Conservation (phyloP, 1,140 invertebrate genomes). For the Tetranychus cinnabarinus region DNA sequence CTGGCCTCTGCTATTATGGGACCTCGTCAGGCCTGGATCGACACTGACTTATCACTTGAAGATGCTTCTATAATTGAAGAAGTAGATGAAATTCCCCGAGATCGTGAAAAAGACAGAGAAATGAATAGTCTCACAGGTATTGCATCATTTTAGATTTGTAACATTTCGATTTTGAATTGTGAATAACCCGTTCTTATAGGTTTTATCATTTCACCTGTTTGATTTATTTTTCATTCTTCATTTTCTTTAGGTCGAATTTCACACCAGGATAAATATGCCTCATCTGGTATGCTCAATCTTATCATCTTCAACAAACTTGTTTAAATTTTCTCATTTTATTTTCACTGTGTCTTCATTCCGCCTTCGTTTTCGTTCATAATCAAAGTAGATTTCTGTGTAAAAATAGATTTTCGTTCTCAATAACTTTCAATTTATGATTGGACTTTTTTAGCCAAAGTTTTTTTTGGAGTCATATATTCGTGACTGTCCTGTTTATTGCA, state of each 20-base stretch:
- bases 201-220: neutral
- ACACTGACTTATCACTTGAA: slow-evolving; percentile 6
- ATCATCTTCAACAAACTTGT: neutral
- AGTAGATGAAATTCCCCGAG: slow-evolving; percentile 5
- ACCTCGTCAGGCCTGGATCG: slow-evolving; percentile 6
- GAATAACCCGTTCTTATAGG: too few species aligned
- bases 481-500: too few species aligned
- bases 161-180: neutral
- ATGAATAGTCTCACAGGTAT: slow-evolving; percentile 9
- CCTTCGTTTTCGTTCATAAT: too few species aligned
- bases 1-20: neutral
- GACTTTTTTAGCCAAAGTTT: too few species aligned
- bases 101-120: slow-evolving; percentile 4
- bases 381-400: too few species aligned
- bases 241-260: slow-evolving; percentile 60
- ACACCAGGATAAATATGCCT: slow-evolving; percentile 93
- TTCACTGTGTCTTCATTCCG: too few species aligned
- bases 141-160: too few species aligned
- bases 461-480: too few species aligned
- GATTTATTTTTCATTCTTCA: too few species aligned
- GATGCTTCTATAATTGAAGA: slow-evolving; percentile 11
- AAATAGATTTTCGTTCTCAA: too few species aligned
- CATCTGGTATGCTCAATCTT: slow-evolving; percentile 52
- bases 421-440: too few species aligned
- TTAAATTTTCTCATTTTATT: too few species aligned